Conservation (phyloP, 1,140 invertebrate species). For the Dryas iulia region DNA sequence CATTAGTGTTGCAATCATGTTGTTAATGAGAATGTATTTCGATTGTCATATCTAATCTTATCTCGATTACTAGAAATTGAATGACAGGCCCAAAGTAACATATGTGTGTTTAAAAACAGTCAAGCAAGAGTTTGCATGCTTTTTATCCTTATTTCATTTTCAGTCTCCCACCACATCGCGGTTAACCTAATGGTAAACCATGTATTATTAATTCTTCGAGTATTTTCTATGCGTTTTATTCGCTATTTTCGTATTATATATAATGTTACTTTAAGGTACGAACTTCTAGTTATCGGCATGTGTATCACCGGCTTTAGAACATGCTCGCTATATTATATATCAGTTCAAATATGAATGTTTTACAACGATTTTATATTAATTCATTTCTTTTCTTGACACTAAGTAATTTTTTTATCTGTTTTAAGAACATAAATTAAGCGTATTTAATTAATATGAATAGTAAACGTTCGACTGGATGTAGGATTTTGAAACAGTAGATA, state of each 20-base stretch:
- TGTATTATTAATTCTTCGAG: slow-evolving; percentile 28
- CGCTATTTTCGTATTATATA: slow-evolving; percentile 22
- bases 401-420: slow-evolving; percentile 14
- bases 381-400: slow-evolving; percentile 9
- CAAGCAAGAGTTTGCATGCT: slow-evolving; percentile 25
- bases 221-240: slow-evolving; percentile 25
- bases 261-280: slow-evolving; percentile 8
- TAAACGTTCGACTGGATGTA: slow-evolving; percentile 43
- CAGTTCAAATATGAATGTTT: slow-evolving; percentile 7
- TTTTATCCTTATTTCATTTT: slow-evolving; percentile 16
- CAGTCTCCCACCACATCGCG: slow-evolving; percentile 20
- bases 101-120: not conserved
- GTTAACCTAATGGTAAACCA: slow-evolving; percentile 23
- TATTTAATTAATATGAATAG: slow-evolving; percentile 22
- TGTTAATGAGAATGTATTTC: slow-evolving; percentile 6
- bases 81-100: not conserved
- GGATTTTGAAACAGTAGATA: slow-evolving; percentile 35
- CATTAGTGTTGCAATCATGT: not conserved
- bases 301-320: not conserved
- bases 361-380: slow-evolving; percentile 30
- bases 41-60: slow-evolving; percentile 15
- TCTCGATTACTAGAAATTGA: slow-evolving; percentile 12
- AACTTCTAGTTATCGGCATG: not conserved
- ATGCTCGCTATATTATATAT: not conserved
- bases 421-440: slow-evolving; percentile 13